These are phyloP conservation scores for Galleria mellonella DNA, from an alignment of 1,140 invertebrate species.

Conservation along the genomic window DNA sequence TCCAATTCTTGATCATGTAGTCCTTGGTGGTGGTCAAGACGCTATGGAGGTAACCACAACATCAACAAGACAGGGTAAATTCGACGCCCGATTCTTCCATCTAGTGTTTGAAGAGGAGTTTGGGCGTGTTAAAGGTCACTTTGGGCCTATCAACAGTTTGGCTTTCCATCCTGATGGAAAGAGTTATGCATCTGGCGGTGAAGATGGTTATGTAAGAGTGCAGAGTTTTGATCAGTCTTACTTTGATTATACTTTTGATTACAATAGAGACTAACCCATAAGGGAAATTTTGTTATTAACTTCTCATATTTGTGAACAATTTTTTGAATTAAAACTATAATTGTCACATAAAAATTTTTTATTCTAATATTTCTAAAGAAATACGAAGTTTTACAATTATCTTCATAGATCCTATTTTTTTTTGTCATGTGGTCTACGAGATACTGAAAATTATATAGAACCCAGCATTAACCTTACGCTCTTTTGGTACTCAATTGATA, in stretches of 20 bases:
- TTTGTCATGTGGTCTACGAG: no score
- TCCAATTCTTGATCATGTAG: constrained; percentile 95
- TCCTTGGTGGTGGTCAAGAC: constrained; percentile 97
- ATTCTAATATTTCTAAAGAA: no score
- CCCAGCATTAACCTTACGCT: no score
- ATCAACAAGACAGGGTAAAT: constrained; percentile 95
- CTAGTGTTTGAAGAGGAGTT: constrained; percentile 99
- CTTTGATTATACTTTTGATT: constrained; percentile 98
- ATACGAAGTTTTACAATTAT: no score
- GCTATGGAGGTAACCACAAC: constrained; percentile 99
- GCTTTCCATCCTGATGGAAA: constrained; percentile 99
- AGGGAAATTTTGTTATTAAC: no score
- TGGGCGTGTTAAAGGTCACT: constrained; percentile 98
- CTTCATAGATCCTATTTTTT: no score
- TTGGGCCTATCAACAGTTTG: constrained; percentile 99
- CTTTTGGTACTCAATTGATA: no score
- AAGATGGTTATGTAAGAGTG: constrained; percentile 98
- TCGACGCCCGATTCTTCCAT: constrained; percentile 98
- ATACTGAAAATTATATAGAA: no score
- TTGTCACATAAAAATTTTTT: background rate
- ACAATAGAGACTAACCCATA: constrained; percentile 68
- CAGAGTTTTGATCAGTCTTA: constrained; percentile 98
- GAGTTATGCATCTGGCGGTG: constrained; percentile 97
- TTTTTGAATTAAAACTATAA: no score
- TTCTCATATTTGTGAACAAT: no score